phyloP scores from a whole-genome alignment of 2,113 vertebrate species.

The Nycticryphes semicollaris region DNA sequence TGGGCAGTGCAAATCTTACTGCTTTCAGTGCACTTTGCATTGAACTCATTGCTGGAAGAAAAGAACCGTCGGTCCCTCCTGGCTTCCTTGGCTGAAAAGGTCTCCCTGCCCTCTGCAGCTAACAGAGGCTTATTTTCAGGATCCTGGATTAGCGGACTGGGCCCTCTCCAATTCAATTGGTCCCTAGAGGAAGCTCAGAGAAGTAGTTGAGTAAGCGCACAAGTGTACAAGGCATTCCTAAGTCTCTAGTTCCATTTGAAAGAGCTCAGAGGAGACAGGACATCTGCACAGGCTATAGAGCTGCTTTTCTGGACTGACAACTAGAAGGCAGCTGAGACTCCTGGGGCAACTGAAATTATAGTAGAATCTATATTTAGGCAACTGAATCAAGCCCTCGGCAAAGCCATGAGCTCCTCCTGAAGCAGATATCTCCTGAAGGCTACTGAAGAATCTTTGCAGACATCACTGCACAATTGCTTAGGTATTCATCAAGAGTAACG shows the following conservation, averaged over 20 bases:
- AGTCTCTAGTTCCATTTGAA: background rate
- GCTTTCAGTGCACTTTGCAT: background rate
- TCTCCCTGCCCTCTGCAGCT: background rate
- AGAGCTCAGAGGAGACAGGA: background rate
- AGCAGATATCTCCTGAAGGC: background rate
- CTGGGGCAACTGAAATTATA: background rate
- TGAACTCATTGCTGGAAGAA: background rate
- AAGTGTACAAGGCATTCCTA: background rate
- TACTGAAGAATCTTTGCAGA: background rate
- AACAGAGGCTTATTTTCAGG: background rate
- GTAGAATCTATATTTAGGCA: background rate
- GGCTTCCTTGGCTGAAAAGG: background rate
- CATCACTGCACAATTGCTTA: background rate
- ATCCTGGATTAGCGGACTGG: background rate
- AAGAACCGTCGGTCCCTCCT: background rate
- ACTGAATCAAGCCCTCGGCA: background rate
- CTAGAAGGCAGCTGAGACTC: background rate
- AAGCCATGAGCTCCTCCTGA: background rate
- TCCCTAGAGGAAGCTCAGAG: background rate
- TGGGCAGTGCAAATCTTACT: background rate
- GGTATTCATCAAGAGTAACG: background rate
- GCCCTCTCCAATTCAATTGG: background rate
- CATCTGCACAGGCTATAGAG: background rate
- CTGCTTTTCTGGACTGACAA: background rate
- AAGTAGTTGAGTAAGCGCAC: background rate